Evolutionary conservation across 2,113 vertebrate species (phyloP), one percentile per base, ranked within the genome.

Genomic region (Coptodon rendalli): DNA sequence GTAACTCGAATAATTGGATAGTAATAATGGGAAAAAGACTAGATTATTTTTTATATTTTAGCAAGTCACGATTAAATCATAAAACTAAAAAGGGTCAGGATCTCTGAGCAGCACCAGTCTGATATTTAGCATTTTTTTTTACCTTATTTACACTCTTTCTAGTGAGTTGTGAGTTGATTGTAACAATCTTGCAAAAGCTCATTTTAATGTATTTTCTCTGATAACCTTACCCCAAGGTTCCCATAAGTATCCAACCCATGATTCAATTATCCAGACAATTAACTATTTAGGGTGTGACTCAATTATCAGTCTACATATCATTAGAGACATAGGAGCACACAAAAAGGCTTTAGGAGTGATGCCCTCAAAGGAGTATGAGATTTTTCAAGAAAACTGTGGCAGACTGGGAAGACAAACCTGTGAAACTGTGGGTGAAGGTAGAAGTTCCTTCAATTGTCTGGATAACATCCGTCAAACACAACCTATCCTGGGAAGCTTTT

Each of bases 401-500:
- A 59, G 79, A 71, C 31, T 71, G 45, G 52, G n/a, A 66, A 80
- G 66, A 86, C 56, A 81, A 63, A 83, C 13, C 50, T 84, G 34
- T 83, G 45, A 36, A 61, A 59, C n/a, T 48, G 29, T 11, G 34
- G 71, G 48, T 78, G 38, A 89, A 81, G 56, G 59, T 34, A 34
- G 40, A 57, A 11, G 59, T 24, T 68, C 57, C 81, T 53, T 5
- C 54, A 81, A 22, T n/a, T 57, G 13, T 48, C 56, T 31, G 45
- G 81, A 88, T 84, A 57, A 66, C 61, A 12, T 76, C 68, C 38
- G 6, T 84, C 83, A 87, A 80, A 68, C 71, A 45, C 63, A 86
- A 83, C 78, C 52, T 2, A 45, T 57, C 79, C 79, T 71, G 80
- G 82, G 83, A 73, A 81, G 81, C 53, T 87, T 81, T 86, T 93